Conservation (phyloP, 2,888 invertebrate genomes). For the Lottia scabra region DNA sequence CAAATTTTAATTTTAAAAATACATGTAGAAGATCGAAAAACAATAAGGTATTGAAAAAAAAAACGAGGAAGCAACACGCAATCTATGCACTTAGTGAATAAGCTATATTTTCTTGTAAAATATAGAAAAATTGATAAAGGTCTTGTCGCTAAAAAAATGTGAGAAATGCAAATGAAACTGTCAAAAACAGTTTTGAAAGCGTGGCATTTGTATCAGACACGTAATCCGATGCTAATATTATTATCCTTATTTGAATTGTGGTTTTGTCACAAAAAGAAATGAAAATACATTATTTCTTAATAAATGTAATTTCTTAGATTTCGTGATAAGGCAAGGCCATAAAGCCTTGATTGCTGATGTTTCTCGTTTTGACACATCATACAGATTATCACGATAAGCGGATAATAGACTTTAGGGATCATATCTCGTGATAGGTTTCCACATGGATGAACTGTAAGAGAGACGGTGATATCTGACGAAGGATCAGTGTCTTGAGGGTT, state of each 20-base stretch:
- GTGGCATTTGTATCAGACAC: no score
- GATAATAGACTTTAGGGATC: neutral
- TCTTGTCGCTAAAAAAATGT: no score
- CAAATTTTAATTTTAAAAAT: no score
- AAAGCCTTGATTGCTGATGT: neutral
- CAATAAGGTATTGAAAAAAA: no score
- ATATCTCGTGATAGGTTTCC: neutral
- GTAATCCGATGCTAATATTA: no score
- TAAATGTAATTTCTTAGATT: slow-evolving; percentile 3
- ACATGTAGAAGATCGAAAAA: no score
- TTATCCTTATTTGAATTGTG: neutral
- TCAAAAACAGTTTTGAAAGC: no score
- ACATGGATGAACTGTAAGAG: neutral
- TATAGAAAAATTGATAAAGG: no score
- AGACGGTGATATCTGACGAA: neutral
- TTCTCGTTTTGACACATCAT: neutral
- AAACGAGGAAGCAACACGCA: no score
- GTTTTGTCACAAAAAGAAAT: neutral
- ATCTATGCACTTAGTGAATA: no score
- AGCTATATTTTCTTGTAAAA: no score
- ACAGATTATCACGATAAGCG: neutral
- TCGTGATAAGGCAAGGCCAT: neutral
- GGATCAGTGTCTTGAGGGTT: neutral
- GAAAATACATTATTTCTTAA: neutral
- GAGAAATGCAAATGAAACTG: no score